Percentiles rank a stretch among this genome's conserved stretches.
These are phyloP conservation scores for Drosophila lacertosa DNA, from an alignment of 1,140 invertebrate genomes.

Conservation along the genomic window DNA sequence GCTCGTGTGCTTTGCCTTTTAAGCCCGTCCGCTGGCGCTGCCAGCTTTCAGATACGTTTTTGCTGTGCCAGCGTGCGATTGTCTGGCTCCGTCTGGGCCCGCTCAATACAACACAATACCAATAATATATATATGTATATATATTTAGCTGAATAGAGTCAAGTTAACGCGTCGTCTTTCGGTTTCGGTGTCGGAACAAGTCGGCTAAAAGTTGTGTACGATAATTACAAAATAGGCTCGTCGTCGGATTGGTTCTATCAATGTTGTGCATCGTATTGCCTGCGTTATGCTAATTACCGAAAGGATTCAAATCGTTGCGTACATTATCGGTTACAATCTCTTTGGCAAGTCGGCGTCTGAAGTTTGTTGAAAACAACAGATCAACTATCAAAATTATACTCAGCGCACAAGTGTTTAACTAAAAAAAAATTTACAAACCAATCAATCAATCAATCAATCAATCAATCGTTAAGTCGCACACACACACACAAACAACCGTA, in stretches of 20 bases:
- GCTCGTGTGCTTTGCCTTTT: slow-evolving; percentile 72
- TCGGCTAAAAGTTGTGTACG: slow-evolving; percentile 31
- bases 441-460: not conserved
- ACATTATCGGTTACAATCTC: slow-evolving; percentile 83
- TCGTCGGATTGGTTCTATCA: slow-evolving; percentile 62
- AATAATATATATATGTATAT: no score
- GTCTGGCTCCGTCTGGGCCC: slow-evolving; percentile 48
- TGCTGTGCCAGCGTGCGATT: slow-evolving; percentile 66
- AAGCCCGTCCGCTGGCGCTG: slow-evolving; percentile 61
- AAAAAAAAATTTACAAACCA: slow-evolving; percentile 7
- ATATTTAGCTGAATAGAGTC: no score
- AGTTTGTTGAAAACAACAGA: slow-evolving; percentile 50
- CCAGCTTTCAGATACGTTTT: slow-evolving; percentile 82
- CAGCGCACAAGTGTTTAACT: slow-evolving; percentile 32
- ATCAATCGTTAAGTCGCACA: slow-evolving; percentile 1
- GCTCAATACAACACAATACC: not conserved
- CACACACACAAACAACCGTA: slow-evolving; percentile 22
- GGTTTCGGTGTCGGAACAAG: no score
- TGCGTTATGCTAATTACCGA: slow-evolving; percentile 84
- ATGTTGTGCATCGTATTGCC: slow-evolving; percentile 76
- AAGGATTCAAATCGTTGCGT: slow-evolving; percentile 81
- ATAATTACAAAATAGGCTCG: slow-evolving; percentile 72
- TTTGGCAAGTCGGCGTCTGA: slow-evolving; percentile 75
- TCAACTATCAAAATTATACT: slow-evolving; percentile 35
- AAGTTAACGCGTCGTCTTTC: no score